Evolutionary conservation across 2,797 vertebrate genomes (phyloP).

Genomic region (Melanotaenia parkinsoni): DNA sequence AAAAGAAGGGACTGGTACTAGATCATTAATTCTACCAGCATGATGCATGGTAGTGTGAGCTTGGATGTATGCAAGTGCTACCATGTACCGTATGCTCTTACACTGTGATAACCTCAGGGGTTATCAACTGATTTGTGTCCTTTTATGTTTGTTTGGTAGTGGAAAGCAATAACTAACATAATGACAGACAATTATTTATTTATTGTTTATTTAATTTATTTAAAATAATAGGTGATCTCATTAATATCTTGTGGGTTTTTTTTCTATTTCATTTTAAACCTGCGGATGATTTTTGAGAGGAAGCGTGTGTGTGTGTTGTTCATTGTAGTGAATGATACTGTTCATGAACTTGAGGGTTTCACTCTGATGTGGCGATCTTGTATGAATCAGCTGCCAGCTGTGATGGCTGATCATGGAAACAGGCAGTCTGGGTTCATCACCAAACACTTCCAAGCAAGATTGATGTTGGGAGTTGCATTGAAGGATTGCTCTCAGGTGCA

Average conservation of each 20-base stretch:
- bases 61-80: neutral
- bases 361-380: conserved; percentile 55
- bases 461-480: conserved; percentile 66
- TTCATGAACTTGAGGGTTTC: conserved; percentile 38
- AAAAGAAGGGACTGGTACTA: too few relatives aligned
- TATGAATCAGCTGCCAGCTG: conserved; percentile 74
- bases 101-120: neutral
- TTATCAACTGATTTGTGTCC: neutral
- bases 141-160: too few relatives aligned
- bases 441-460: conserved; percentile 70
- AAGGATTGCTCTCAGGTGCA: conserved; percentile 72
- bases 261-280: conserved; percentile 11
- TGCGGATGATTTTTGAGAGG: conserved; percentile 4
- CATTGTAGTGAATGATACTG: conserved; percentile 4
- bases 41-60: neutral
- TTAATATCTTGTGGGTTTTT: neutral
- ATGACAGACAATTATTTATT: neutral
- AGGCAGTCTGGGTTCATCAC: conserved; percentile 68
- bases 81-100: too few relatives aligned
- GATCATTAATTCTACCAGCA: neutral
- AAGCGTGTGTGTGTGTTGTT: conserved; percentile 7
- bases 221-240: neutral
- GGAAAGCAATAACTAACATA: neutral
- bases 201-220: neutral
- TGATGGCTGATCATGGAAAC: conserved; percentile 75